These are phyloP conservation scores for Alviniconcha strummeri DNA, from an alignment of 2,888 invertebrate species.

Conservation along the genomic window DNA sequence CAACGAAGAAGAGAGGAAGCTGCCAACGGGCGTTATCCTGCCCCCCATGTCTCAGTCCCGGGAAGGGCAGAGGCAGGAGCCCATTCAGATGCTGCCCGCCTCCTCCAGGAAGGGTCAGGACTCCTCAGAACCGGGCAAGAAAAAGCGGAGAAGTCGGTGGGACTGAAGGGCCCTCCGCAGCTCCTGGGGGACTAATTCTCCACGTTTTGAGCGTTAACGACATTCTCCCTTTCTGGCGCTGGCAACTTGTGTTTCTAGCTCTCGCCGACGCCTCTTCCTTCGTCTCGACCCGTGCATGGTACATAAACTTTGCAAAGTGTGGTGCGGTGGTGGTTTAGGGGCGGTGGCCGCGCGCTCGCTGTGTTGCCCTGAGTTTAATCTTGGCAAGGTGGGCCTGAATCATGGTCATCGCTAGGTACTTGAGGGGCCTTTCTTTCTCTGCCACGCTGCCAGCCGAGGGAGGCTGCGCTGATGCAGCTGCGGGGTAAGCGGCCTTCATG, in stretches of 20 bases:
- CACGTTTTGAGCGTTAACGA: neutral
- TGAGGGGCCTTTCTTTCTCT: too few species aligned
- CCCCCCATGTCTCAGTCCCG: constrained; percentile 25
- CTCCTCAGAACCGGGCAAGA: constrained; percentile 33
- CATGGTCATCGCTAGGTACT: too few species aligned
- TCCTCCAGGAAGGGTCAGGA: neutral
- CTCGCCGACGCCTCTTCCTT: too few species aligned
- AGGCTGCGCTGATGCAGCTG: too few species aligned
- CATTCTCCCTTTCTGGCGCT: neutral
- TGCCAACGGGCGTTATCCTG: constrained; percentile 37
- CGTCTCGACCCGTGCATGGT: too few species aligned
- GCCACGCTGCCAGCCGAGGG: too few species aligned
- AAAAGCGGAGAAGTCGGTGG: constrained; percentile 48
- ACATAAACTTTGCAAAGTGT: too few species aligned
- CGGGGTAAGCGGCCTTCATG: too few species aligned
- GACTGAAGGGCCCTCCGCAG: constrained; percentile 32
- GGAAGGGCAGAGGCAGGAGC: neutral
- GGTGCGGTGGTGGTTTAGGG: too few species aligned
- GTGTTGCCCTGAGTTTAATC: too few species aligned
- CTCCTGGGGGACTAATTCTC: neutral
- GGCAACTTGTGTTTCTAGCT: neutral
- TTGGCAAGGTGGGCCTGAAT: too few species aligned
- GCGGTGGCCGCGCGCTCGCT: too few species aligned
- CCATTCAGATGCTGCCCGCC: constrained; percentile 23
- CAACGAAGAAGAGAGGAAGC: constrained; percentile 43